Evolutionary conservation across 2,797 vertebrate genomes (phyloP), one percentile per base, ranked within the genome.

Genomic region (Squalus acanthias): DNA sequence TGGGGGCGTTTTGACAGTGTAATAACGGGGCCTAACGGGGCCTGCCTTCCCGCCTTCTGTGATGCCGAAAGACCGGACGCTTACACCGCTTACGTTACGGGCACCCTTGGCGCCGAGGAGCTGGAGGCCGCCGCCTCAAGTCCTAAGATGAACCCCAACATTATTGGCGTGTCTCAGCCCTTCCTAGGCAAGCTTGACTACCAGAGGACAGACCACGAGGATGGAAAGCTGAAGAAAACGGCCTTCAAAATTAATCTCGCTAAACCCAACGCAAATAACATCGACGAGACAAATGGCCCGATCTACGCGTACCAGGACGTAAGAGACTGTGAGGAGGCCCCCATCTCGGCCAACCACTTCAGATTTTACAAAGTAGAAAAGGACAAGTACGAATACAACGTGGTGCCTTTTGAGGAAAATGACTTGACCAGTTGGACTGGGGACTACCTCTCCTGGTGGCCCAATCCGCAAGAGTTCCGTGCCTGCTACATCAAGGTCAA

Each of bases 1-100:
- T 99, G 99, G 99, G 99, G 99, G 0, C 98, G 99, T 60, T 99
- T 99, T 95, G 99, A 99, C 98, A 99, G 99, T 33, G 98, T 98
- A 2, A 98, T 99, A 97, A 99, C 99, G 0, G 99, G 99, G 3
- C 96, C 97, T 60, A 99, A 99, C 0, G 99, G 99, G 0, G 99
- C 99, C 88, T 99, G 99, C 97, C 97, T 99, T 92, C 99, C 99
- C 0, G 99, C 99, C 53, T 99, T 99, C 97, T 99, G 99, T 2
- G 99, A 99, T 0, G 97, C 97, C 0, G 97, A 96, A 85, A 98
- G 97, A 70, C 97, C 98, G 0, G 99, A 99, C 0, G 99, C 99
- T 67, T 99, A 99, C 97, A 98, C 98, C 0, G 99, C 99, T 0
- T 98, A 99, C 0, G 97, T 99, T 69, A 99, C 99, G 0, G 99